Base-by-base conservation (phyloP, 2,797 vertebrate species). In the Coendou prehensilis region DNA sequence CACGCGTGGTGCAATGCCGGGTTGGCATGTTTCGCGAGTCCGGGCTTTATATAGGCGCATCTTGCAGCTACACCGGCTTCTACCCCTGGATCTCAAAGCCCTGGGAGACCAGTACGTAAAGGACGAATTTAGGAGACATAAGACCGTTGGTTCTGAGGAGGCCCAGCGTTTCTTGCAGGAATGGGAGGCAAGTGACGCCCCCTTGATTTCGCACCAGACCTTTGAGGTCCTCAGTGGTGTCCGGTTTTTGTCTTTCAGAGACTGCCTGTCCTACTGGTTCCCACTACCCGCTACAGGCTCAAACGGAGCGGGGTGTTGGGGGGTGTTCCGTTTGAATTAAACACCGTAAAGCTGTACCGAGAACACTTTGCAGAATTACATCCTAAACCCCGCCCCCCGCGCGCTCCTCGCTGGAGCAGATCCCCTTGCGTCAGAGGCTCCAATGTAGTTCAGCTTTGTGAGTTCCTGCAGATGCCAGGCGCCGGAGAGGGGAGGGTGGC, bases 31-130 rank as follows among this genome's bases (percentile, higher is more conserved):
- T 0, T 98, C 97, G 1, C 98, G 87, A 0, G 99, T 99, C 26
- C 98, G 98, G 4, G 78, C 97, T 0, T 78, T 99, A 56, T 99
- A 99, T 96, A 99, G 98, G 97, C 98, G 98, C 96, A 98, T 99
- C 57, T 97, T 99, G 86, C 95, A 98, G 28, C 97, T 99, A 76
- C 99, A 99, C 50, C 99, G 99, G 2, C 98, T 98, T 89, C 97
- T 99, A 97, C 99, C 99, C 1, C 83, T 97, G 20, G 99, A 99
- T 37, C 94, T 99, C 17, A 98, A 98, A 95, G 98, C 98, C 20
- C 97, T 99, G 3, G 99, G 99, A 0, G 99, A 99, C 94, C 99
- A 99, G 97, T 99, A 99, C 52, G 99, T 99, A 84, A 99, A 99
- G 95, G 99, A 99, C 81, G 99, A 99, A 97, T 99, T 99, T 98